Base-by-base conservation (phyloP, 2,888 invertebrate species). In the Liodrosophila aerea region DNA sequence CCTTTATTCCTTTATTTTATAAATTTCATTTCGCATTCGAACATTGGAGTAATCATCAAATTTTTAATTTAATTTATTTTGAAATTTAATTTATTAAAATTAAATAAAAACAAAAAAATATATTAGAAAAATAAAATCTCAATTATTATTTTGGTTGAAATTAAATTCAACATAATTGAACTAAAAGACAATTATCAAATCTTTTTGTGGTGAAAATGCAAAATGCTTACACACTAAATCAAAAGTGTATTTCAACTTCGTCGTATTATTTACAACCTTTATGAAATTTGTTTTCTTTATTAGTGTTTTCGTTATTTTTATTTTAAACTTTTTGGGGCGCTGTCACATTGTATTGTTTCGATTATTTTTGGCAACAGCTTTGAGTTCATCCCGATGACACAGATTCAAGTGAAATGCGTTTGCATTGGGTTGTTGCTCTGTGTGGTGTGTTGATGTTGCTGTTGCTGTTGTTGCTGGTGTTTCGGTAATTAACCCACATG, bases 401-500 rank as follows among this genome's bases (percentile, higher is more conserved):
- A 78, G 72, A 60, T 75, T 63, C 53, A 57, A 54, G 73, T 63
- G 56, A 81, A 77, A 63, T 73, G 58, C 62, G 56, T 60, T 51
- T 22, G 61, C 53, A 43, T 52, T 27, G 22, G 3, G 22, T 22
- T 22, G 22, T 31, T 31, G 13, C 27, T 18, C 40, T 22, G 16
- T 4, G 22, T 49, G 22, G 2, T 22, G 2, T 22, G 22, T 22
- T 22, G 2, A 4, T 22, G 22, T 22, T 22, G 2, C 22, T 22
- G 45, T 31, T 39, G 16, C 1, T 18, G 9, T 13, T 34, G 34
- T 12, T 34, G 22, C 12, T 39, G 29, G 29, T 29, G 29, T 1
- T 41, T 31, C 27, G 53, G 62, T 69, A 84, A 84, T 84, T 76
- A 76, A 84, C 84, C 81, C 70, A 83, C 56, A 68, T 64, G 73